Base-by-base conservation (phyloP, 2,888 invertebrate genomes). In the Athalia circularis region DNA sequence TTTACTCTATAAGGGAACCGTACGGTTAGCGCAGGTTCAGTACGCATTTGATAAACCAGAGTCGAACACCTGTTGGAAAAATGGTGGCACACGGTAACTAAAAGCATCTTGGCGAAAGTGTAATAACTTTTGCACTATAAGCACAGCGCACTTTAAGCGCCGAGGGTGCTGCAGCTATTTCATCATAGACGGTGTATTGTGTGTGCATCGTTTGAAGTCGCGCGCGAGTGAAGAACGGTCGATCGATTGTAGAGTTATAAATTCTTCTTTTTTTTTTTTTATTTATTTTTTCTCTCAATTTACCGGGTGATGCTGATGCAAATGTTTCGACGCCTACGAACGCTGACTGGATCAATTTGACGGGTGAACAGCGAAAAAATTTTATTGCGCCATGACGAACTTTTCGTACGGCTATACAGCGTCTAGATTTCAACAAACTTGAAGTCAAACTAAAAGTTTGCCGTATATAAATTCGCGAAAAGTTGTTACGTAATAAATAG, bases 61-160 rank as follows among this genome's bases (percentile, higher is more conserved):
- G 75, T 48, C 61, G 61, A 62, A 75, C 75, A 75, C 75, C 75
- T 75, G 75, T 75, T 75, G 75, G 75, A 75, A 75, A 75, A 75
- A 62, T 75, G 75, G 59, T 43, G 62, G 62, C 50, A 64, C 62
- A 75, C 48, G 75, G 62, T 47, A 61, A 50, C 62, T 61, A 50
- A 50, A 62, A 72, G 45, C 72, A 72, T 59, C 72, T 72, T 59
- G 29, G 72, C 59, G 48, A 62, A 29, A 29, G 50, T 43, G 50
- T 52, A 75, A 75, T 52, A 75, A 75, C 75, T 62, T 75, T 75
- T 29, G 29, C 62, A 52, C 75, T 9, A 75, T 75, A 75, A 75
- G 15, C 75, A 50, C 47, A 7, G 48, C 62, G 62, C 74, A 62
- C 61, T 62, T 74, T 72, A 43, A 57, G 29, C 48, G 50, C 48